Evolutionary conservation across 2,888 invertebrate species (phyloP).

Genomic region (Pristionchus mayeri): DNA sequence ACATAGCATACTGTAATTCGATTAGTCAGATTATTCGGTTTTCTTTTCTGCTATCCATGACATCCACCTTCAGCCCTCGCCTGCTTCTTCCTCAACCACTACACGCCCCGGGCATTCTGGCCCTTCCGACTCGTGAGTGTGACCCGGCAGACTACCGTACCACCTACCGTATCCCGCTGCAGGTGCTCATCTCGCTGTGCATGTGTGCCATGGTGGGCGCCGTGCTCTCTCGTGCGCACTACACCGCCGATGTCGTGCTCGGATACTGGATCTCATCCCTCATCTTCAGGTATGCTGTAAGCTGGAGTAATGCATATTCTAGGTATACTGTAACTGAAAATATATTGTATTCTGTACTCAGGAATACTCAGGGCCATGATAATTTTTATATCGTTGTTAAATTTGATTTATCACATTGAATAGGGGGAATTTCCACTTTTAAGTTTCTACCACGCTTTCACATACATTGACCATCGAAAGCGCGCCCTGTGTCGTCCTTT

Average conservation of each 20-base stretch:
- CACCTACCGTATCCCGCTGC: too few species aligned
- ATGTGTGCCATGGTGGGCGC: constrained; percentile 47
- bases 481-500: constrained; percentile 48
- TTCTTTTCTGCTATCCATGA: too few species aligned
- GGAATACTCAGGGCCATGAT: too few species aligned
- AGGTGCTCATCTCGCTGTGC: constrained; percentile 34
- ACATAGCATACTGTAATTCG: not conserved
- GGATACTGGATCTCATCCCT: constrained; percentile 46
- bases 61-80: constrained; percentile 14
- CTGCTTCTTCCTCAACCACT: constrained; percentile 48
- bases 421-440: not conserved
- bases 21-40: too few species aligned
- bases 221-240: constrained; percentile 47
- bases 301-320: not conserved
- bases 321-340: not conserved
- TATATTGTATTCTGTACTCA: too few species aligned
- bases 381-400: too few species aligned
- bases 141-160: not conserved
- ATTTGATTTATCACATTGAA: too few species aligned
- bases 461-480: constrained; percentile 17
- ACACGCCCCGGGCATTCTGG: constrained; percentile 48
- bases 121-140: constrained; percentile 41
- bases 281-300: constrained; percentile 48
- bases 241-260: constrained; percentile 45
- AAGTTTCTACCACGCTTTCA: constrained; percentile 49